Evolutionary conservation across 2,113 vertebrate species (phyloP).

Genomic region (Forbesichthys agassizii): DNA sequence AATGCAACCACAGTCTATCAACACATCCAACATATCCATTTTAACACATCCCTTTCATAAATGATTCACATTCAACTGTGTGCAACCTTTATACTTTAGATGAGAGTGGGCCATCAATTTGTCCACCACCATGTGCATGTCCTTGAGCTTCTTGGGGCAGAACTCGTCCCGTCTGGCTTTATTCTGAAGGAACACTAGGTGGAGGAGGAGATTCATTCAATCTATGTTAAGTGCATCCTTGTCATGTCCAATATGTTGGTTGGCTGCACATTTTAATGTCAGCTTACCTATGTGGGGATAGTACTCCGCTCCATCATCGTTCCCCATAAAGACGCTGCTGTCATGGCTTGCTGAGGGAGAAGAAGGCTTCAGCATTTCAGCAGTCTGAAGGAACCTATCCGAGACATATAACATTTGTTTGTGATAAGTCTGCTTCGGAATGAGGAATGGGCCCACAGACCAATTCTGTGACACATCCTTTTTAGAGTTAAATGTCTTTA

Average conservation of each 20-base stretch:
- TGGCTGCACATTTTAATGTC: not conserved
- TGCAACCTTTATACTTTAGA: slow-evolving; percentile 86
- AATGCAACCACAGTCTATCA: not conserved
- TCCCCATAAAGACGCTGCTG: slow-evolving; percentile 80
- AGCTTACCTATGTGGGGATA: slow-evolving; percentile 75
- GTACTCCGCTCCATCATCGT: slow-evolving; percentile 86
- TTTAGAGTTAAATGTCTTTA: no score
- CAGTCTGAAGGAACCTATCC: slow-evolving; percentile 87
- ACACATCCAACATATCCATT: not conserved
- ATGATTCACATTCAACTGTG: not conserved
- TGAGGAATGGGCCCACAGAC: no score
- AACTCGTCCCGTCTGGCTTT: slow-evolving; percentile 87
- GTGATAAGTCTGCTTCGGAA: no score
- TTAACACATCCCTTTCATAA: not conserved
- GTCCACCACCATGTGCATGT: slow-evolving; percentile 86
- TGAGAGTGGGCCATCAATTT: slow-evolving; percentile 90
- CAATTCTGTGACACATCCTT: no score
- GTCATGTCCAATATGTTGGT: not conserved
- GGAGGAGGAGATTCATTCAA: not conserved
- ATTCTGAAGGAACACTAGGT: slow-evolving; percentile 88
- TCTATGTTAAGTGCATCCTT: not conserved
- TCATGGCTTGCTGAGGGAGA: slow-evolving; percentile 89
- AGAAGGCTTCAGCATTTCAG: slow-evolving; percentile 92
- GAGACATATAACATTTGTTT: no score
- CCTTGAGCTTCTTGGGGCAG: slow-evolving; percentile 85